A percentile compares a stretch with the other conserved stretches of the same genome.
These are phyloP conservation scores for Pasiphila rectangulata DNA, from an alignment of 2,888 invertebrate species.

Conservation along the genomic window DNA sequence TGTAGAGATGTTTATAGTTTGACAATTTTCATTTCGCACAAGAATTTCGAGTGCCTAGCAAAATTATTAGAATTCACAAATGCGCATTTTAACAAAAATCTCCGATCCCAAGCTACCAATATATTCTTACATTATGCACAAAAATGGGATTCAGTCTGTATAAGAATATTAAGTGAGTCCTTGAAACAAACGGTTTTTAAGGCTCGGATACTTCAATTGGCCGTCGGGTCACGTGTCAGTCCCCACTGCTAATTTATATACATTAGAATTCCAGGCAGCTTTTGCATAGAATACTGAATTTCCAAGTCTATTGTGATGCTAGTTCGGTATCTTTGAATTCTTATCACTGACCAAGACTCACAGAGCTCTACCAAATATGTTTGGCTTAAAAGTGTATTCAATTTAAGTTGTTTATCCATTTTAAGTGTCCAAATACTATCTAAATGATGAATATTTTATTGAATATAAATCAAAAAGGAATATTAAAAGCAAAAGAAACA, in stretches of 20 bases:
- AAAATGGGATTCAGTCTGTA: constrained; percentile 12
- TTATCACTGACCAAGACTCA: not conserved
- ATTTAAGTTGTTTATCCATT: too few species aligned
- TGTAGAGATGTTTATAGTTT: too few species aligned
- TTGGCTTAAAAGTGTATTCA: too few species aligned
- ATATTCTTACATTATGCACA: constrained; percentile 4
- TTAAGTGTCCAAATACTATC: too few species aligned
- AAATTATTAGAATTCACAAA: too few species aligned
- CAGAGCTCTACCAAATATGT: too few species aligned
- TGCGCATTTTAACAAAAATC: too few species aligned
- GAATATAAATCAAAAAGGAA: not conserved
- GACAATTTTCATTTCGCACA: too few species aligned
- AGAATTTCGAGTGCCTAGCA: too few species aligned
- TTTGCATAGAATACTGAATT: constrained; percentile 13
- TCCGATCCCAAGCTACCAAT: not conserved
- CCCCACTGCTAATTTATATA: constrained; percentile 13
- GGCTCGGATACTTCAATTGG: constrained; percentile 13
- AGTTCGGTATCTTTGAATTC: not conserved
- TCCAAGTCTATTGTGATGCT: not conserved
- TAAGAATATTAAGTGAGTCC: constrained; percentile 27
- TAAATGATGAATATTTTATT: too few species aligned
- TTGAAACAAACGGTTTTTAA: constrained; percentile 14
- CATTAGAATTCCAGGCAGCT: constrained; percentile 17
- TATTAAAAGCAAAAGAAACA: too few species aligned
- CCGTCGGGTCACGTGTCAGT: constrained; percentile 27